Base-by-base conservation (phyloP, 2,797 vertebrate species). In the Eutrigla gurnardus region DNA sequence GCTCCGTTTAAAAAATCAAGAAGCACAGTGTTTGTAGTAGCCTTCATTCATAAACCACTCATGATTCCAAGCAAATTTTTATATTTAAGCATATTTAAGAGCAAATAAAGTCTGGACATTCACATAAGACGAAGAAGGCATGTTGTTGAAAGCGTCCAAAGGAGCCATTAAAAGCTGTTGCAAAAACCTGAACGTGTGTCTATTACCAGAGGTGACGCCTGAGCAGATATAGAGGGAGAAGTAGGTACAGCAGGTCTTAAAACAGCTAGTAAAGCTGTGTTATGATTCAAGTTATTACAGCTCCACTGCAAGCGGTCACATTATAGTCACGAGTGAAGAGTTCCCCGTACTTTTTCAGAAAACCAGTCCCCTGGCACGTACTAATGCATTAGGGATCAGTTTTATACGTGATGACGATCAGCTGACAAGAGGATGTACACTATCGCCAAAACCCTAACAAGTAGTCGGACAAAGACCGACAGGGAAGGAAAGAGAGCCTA, bases 401-500 rank as follows among this genome's bases (percentile, higher is more conserved):
- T 75, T 61, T 45, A 68, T 17, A 68, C 50, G 43, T 43, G 70
- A 76, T 77, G 43, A 73, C 8, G 50, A 75, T 59, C 43, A 63
- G 18, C 58, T 82, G 43, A 74, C 1, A 71, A 64, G 35, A 73
- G 53, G 72, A 74, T 62, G 50, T 37, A 75, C 47, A 73, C 54
- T 33, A 75, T 68, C 13, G 58, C 32, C 46, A 53, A 53, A 75
- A 70, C 45, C 35, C 25, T 70, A 68, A 46, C 45, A 86, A 69
- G 78, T 71, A 70, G 70, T 77, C 59, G 68, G 60, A 69, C 55
- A 70, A 40, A 78, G 61, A 73, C 40, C 65, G 65, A 68, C 50
- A 68, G 63, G 71, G 39, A 62, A 61, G 70, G 46, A 78, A 65
- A 76, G 79, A 81, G 43, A 75, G 73, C 72, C 60, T 46, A 52